Percentiles rank a stretch among this genome's conserved stretches.
phyloP scores from a whole-genome alignment of 2,113 vertebrate genomes.

The Mellivora capensis region DNA sequence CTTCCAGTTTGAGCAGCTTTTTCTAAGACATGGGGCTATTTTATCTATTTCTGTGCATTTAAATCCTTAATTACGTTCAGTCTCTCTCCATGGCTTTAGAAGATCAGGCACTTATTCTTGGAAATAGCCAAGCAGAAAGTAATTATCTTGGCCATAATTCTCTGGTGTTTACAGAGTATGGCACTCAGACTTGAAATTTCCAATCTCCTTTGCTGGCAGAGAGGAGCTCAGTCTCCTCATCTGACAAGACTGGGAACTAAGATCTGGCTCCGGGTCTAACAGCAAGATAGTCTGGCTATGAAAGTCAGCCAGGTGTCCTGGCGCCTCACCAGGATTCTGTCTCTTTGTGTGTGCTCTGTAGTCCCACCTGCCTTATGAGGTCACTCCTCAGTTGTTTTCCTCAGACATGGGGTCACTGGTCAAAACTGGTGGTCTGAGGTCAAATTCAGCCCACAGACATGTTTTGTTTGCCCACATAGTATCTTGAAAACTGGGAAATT shows the following conservation, averaged over 20 bases:
- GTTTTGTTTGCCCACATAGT: not conserved
- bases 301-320: conserved; percentile 5
- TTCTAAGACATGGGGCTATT: not conserved
- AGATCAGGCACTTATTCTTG: not conserved
- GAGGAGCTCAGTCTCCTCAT: not conserved
- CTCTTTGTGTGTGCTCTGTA: not conserved
- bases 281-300: not conserved
- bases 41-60: not conserved
- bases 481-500: not conserved
- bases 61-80: not conserved
- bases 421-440: not conserved
- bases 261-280: not conserved
- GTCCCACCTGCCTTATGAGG: not conserved
- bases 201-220: not conserved
- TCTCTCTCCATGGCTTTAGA: not conserved
- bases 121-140: not conserved
- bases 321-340: not conserved
- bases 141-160: not conserved
- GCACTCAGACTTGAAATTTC: not conserved
- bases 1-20: not conserved
- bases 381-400: conserved; percentile 13
- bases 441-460: not conserved
- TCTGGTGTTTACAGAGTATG: not conserved
- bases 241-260: not conserved
- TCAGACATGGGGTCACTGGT: not conserved